Evolutionary conservation across 2,888 invertebrate species (phyloP), one percentile per base, ranked within the genome.

Genomic region (Drosophila quinaria): DNA sequence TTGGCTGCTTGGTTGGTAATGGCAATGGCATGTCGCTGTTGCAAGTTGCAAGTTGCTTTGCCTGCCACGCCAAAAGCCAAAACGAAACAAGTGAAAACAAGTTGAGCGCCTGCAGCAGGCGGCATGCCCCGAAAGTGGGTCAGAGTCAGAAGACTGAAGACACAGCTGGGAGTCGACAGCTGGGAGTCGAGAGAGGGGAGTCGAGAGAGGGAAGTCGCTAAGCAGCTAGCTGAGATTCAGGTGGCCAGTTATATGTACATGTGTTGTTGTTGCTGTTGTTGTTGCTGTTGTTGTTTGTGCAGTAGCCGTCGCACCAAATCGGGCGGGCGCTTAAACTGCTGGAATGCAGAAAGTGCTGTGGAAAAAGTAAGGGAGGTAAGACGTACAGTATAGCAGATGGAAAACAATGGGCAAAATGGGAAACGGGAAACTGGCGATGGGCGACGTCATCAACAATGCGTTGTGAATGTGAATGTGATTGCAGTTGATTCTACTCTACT

Each of bases 1-100:
- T 73, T 68, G 62, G 55, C 50, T 50, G 59, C 65, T 11, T 33
- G 55, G 31, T 55, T 33, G 6, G 31, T 54, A 56, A 56, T 58
- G 58, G 47, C 50, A 42, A 49, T 50, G 41, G 60, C 60, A 64
- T 62, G 49, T 29, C 51, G 61, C 31, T 31, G 37, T 37, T 37
- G 37, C 37, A n/a, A 41, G 59, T 37, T 49, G 50, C 64, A 13
- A 54, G 68, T 64, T 60, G 65, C 65, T 66, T 44, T 60, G 46
- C 54, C 51, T 70, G 62, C 75, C 71, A 76, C 46, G 56, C 56
- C 78, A 60, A 74, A 74, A 72, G 70, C 65, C 78, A 80, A 87
- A 87, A 70, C 79, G 85, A 85, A 87, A 81, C 83, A 84, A 84
- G 83, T 84, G 83, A 86, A 80, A 87, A 88, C 89, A 88, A 88